These are phyloP conservation scores for Laterallus jamaicensis DNA, from an alignment of 2,113 vertebrate species.

Conservation along the genomic window DNA sequence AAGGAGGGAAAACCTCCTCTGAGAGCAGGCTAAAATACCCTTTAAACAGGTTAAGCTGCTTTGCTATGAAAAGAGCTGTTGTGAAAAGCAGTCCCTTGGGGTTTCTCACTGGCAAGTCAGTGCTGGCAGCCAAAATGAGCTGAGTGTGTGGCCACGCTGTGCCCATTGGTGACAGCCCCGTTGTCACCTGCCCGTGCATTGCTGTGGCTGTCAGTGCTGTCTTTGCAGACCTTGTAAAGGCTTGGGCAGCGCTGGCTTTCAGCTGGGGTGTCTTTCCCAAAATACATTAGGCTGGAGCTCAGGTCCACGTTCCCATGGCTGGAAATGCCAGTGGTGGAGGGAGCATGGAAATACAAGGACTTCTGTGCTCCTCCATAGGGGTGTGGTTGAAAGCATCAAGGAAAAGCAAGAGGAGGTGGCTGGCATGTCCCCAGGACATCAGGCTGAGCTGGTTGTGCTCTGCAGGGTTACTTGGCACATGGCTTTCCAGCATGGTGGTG, in stretches of 20 bases:
- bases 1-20: background rate
- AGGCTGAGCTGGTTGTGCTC: background rate
- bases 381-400: background rate
- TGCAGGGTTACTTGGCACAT: background rate
- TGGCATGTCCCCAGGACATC: accelerated
- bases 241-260: accelerated
- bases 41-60: slow-evolving; percentile 17
- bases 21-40: background rate
- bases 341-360: too few relatives aligned
- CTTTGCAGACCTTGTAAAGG: background rate
- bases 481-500: background rate
- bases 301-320: background rate
- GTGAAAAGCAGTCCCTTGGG: background rate
- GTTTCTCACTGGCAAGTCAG: background rate
- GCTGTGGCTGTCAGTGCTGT: accelerated
- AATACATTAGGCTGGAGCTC: background rate
- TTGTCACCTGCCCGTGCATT: background rate
- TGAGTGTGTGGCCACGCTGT: accelerated
- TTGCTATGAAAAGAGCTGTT: background rate
- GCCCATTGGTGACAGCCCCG: accelerated
- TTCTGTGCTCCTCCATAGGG: too few relatives aligned
- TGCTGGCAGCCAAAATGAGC: background rate
- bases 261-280: accelerated
- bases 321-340: background rate
- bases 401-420: accelerated